Base-by-base conservation (phyloP, 2,113 vertebrate species). In the Mesembrinibis cayennensis region DNA sequence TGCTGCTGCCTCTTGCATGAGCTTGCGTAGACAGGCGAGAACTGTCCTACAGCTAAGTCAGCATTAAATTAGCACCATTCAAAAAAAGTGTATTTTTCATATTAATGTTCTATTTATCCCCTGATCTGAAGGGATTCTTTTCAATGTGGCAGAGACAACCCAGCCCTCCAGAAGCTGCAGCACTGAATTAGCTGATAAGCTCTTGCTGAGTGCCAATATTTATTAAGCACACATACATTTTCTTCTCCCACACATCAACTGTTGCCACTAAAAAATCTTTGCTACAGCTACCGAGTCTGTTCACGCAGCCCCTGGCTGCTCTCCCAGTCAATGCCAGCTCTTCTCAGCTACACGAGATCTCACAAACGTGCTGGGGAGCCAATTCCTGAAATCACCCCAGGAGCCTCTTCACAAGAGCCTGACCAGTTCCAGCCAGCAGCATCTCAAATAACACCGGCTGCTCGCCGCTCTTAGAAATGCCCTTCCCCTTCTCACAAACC, bases 181-280 rank as follows among this genome's bases (percentile, higher is more conserved):
- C 34, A 40, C 72, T 23, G 42, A 79, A 53, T 89, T 47, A 58
- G 78, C 82, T 59, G 77, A 82, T 66, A 47, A 93, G 76, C 87
- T 69, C 71, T 76, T 42, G 61, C 77, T 21, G 84, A 77, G 55
- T 74, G 83, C 36, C 47, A 93, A 50, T 88, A 74, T 94, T 82
- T 84, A 74, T 82, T 49, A 90, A 94, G 93, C 67, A 50, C 17
- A 45, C 2, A 38, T 38, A 92, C 26, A 56, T 91, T 34, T 78
- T 90, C 91, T 55, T 93, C 82, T 88, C 94, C 93, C 73, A n/a
- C 66, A 65, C 67, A 67, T 79, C 84, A 95, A 81, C 93, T 89
- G 89, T 73, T 27, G 16, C 82, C 21, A 16, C 73, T 58, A 62
- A 66, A 92, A 92, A 70, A n/a, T 69, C 80, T 83, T 49, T 5